Evolutionary conservation across 1,140 invertebrate species (phyloP).

Genomic region (Delia radicum): DNA sequence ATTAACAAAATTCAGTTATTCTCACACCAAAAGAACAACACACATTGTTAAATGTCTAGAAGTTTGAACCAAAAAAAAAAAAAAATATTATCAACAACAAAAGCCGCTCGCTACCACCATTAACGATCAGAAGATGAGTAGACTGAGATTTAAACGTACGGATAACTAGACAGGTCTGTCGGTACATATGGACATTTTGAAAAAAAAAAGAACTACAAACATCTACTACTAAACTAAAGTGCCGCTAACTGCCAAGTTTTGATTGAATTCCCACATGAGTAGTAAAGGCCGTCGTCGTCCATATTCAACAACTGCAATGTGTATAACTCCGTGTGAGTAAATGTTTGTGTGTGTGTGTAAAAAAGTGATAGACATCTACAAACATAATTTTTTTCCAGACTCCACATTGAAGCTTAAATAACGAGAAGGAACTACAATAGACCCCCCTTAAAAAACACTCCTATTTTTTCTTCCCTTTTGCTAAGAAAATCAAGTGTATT

Average conservation of each 20-base stretch:
- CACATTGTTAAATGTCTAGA: not conserved
- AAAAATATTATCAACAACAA: not conserved
- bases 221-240: constrained; percentile 15
- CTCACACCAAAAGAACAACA: not conserved
- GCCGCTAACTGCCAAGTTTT: constrained; percentile 41
- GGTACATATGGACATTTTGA: constrained; percentile 10
- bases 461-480: too few species aligned
- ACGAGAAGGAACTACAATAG: not conserved
- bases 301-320: not conserved
- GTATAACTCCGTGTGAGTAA: not conserved
- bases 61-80: not conserved
- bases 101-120: not conserved
- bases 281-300: constrained; percentile 7
- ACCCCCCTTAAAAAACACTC: too few species aligned
- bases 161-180: constrained; percentile 11
- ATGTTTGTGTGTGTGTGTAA: not conserved
- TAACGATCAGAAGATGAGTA: not conserved
- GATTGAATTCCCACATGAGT: constrained; percentile 49
- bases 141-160: not conserved
- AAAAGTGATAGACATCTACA: constrained; percentile 6
- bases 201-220: constrained; percentile 1
- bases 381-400: not conserved
- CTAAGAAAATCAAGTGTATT: constrained; percentile 11
- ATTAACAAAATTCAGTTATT: constrained; percentile 9
- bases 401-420: constrained; percentile 16